Conservation (phyloP, 1,140 invertebrate species). For the Hylaeus anthracinus region DNA sequence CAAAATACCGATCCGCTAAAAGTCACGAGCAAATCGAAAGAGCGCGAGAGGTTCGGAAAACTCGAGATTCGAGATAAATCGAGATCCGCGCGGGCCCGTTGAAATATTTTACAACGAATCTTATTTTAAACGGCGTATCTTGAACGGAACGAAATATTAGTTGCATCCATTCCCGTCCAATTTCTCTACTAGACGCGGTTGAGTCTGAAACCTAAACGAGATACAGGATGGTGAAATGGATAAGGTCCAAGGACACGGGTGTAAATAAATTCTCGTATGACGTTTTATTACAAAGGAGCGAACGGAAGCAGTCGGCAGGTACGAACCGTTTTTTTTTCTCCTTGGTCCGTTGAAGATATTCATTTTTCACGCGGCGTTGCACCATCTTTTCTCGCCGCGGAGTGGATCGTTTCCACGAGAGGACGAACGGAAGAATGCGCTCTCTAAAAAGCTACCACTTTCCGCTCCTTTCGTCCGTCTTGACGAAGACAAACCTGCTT, state of each 20-base stretch:
- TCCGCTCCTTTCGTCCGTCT: constrained; percentile 54
- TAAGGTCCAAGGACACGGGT: neutral
- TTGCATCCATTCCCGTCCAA: neutral
- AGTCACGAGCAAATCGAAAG: no score
- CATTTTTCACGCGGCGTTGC: constrained; percentile 62
- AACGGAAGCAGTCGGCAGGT: neutral
- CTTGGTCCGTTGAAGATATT: constrained; percentile 42
- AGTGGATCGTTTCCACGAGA: constrained; percentile 56
- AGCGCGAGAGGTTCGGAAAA: no score
- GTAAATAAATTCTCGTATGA: constrained; percentile 46
- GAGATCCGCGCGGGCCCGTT: no score
- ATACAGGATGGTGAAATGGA: neutral
- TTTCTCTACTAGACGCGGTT: neutral
- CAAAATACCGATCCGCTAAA: no score
- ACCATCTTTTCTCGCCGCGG: constrained; percentile 53
- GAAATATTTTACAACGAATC: no score
- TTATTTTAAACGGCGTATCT: neutral
- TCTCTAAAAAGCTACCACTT: constrained; percentile 64
- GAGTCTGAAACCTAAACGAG: neutral
- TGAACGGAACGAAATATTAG: neutral
- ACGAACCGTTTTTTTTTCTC: neutral
- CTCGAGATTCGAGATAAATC: no score
- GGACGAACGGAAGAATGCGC: constrained; percentile 50
- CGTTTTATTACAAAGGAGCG: constrained; percentile 38
- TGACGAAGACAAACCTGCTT: constrained; percentile 64